A percentile compares a stretch with the other conserved stretches of the same genome.
Conservation (phyloP, 2,113 vertebrate genomes). For the Cyanoderma ruficeps region DNA sequence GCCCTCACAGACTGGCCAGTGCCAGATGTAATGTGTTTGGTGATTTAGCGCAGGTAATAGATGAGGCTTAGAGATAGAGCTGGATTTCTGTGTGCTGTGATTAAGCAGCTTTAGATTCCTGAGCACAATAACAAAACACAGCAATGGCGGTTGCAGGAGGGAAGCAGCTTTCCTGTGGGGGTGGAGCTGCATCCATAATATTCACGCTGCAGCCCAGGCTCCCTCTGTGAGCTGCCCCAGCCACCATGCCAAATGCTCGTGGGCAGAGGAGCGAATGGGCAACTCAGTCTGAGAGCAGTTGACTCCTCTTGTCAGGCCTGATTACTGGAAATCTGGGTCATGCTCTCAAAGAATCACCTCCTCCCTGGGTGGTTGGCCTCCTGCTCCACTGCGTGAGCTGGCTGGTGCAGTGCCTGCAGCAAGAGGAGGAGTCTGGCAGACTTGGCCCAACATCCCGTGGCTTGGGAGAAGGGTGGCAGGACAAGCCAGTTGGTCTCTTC, state of each 20-base stretch:
- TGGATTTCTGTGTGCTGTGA: background rate
- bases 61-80: background rate
- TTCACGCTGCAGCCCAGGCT: background rate
- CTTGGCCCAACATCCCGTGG: background rate
- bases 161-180: background rate
- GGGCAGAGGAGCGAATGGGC: background rate
- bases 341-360: constrained; percentile 46
- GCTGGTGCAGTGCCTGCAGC: background rate
- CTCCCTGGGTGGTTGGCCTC: background rate
- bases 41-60: background rate
- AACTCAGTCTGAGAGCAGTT: background rate
- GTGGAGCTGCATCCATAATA: background rate
- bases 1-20: background rate
- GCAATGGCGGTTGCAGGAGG: background rate
- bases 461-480: background rate
- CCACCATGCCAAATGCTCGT: rapidly evolving
- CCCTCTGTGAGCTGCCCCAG: background rate
- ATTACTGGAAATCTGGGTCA: constrained; percentile 69
- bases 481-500: background rate
- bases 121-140: background rate
- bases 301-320: constrained; percentile 8
- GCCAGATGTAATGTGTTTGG: background rate
- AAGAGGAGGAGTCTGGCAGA: background rate
- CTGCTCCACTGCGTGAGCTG: background rate
- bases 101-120: constrained; percentile 43